Conservation (phyloP, 1,140 invertebrate genomes). For the Heliconius hermathena region DNA sequence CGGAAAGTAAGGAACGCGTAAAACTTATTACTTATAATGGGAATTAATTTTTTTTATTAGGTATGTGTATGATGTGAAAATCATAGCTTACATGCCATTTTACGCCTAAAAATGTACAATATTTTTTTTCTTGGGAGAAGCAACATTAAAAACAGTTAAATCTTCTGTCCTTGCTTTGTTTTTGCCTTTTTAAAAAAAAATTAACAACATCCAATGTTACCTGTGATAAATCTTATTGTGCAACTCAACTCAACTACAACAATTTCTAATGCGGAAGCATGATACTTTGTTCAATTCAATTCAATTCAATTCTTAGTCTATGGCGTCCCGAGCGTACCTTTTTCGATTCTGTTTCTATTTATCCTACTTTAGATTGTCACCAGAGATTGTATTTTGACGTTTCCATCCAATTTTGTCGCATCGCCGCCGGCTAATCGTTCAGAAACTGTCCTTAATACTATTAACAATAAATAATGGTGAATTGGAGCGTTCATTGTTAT, state of each 20-base stretch:
- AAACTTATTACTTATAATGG: too few species aligned
- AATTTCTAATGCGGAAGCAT: conserved; percentile 32
- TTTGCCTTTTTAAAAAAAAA: conserved; percentile 12
- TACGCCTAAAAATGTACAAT: too few species aligned
- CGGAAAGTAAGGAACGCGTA: too few species aligned
- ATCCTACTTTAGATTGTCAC: conserved; percentile 57
- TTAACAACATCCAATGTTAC: conserved; percentile 73
- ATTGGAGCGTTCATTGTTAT: conserved; percentile 47
- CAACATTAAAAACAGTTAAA: too few species aligned
- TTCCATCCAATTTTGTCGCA: conserved; percentile 74
- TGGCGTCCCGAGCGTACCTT: too few species aligned
- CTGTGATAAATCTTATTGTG: conserved; percentile 58
- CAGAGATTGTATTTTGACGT: conserved; percentile 78
- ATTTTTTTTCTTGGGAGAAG: too few species aligned
- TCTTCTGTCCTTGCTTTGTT: too few species aligned
- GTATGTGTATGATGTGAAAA: too few species aligned
- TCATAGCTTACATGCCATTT: too few species aligned
- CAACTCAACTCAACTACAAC: conserved; percentile 21
- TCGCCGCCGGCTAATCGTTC: conserved; percentile 72
- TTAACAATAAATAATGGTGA: conserved; percentile 49
- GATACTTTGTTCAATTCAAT: conserved; percentile 1
- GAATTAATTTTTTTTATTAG: too few species aligned
- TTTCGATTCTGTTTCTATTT: conserved; percentile 12
- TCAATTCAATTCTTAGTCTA: too few species aligned
- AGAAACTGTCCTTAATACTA: conserved; percentile 51